Conservation (phyloP, 2,888 invertebrate species). For the Pristionchus japonicus region DNA sequence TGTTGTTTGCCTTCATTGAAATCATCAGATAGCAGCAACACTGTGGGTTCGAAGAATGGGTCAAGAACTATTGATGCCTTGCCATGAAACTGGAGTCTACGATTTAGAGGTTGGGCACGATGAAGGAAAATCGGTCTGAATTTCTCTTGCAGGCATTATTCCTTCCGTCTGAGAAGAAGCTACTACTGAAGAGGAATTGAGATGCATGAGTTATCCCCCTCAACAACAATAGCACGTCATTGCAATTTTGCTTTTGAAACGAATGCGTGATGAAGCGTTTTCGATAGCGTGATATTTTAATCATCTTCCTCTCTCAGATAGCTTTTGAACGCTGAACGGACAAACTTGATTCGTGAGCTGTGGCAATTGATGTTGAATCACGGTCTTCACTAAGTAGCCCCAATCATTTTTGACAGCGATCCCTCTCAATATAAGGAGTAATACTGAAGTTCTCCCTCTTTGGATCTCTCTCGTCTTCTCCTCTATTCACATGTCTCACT, state of each 20-base stretch:
- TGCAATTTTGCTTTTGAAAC: no score
- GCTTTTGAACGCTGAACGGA: neutral
- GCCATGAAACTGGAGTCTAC: neutral
- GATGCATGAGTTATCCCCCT: neutral
- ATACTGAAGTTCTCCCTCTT: neutral
- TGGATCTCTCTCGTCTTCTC: no score
- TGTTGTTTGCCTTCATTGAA: neutral
- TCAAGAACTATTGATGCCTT: conserved; percentile 28
- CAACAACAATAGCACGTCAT: no score
- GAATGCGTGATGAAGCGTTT: neutral
- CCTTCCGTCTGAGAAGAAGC: conserved; percentile 5
- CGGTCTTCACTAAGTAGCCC: neutral
- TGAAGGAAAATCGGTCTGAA: neutral
- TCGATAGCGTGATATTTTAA: no score
- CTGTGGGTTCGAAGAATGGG: conserved; percentile 40
- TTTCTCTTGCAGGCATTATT: neutral
- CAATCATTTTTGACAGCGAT: neutral
- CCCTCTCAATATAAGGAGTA: no score
- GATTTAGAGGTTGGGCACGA: neutral
- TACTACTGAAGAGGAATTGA: neutral
- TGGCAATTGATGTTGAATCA: neutral
- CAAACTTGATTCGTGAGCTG: no score
- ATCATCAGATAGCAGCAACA: conserved; percentile 37
- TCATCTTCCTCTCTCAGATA: neutral
- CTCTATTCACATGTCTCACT: neutral